A percentile compares a stretch with the other conserved stretches of the same genome.
These are phyloP conservation scores for Tamias sibiricus DNA, from an alignment of 2,113 vertebrate genomes.

Conservation along the genomic window DNA sequence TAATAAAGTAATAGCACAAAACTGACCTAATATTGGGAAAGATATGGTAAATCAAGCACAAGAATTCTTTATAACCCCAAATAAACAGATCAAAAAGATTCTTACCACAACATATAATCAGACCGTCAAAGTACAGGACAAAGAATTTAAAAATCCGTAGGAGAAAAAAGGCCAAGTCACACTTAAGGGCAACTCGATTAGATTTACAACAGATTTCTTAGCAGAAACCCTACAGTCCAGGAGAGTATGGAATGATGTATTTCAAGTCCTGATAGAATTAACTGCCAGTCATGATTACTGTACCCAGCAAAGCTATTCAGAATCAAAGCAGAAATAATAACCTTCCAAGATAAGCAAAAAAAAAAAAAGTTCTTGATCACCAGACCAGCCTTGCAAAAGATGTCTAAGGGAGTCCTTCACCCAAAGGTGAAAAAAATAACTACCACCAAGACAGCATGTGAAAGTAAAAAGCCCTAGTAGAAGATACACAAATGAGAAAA, in stretches of 20 bases:
- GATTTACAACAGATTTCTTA: background rate
- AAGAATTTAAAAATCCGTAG: no score
- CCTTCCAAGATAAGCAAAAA: no score
- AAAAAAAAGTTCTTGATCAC: background rate
- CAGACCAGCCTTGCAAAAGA: background rate
- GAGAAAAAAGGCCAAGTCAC: no score
- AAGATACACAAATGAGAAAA: background rate
- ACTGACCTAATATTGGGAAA: background rate
- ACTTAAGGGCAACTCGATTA: no score
- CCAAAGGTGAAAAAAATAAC: background rate
- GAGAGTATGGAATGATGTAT: background rate
- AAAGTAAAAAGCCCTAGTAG: background rate
- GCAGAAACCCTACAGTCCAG: background rate
- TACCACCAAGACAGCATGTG: background rate
- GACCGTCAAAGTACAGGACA: no score
- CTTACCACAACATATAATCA: no score
- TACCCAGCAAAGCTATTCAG: no score
- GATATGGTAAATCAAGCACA: background rate
- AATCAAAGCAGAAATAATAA: no score
- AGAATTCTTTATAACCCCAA: background rate
- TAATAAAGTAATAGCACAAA: no score
- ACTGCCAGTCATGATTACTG: background rate
- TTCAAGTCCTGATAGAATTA: background rate
- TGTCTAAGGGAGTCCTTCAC: background rate
- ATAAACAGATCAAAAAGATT: no score